Conservation (phyloP, 2,113 vertebrate species). For the Cepphus grylle region DNA sequence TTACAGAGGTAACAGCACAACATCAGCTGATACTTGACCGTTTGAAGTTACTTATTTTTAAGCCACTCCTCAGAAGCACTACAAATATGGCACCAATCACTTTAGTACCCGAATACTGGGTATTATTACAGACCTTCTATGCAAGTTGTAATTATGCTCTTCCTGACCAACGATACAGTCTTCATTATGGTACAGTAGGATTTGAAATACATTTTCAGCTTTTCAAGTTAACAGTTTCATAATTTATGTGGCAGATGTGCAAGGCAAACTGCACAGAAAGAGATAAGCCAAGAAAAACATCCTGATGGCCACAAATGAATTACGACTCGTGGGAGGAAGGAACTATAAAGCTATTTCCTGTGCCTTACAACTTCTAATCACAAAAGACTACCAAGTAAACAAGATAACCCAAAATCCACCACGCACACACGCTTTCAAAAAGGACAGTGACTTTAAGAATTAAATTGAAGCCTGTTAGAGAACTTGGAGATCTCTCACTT, state of each 20-base stretch:
- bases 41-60: background rate
- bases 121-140: background rate
- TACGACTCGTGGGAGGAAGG: conserved; percentile 70
- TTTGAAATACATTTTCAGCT: conserved; percentile 56
- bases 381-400: conserved; percentile 63
- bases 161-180: background rate
- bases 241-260: conserved; percentile 76
- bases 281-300: conserved; percentile 79
- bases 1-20: conserved; percentile 43
- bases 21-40: background rate
- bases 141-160: background rate
- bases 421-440: background rate
- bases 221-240: conserved; percentile 67
- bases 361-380: conserved; percentile 66
- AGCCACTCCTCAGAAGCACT: background rate
- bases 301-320: conserved; percentile 74
- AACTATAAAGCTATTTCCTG: conserved; percentile 75
- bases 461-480: background rate
- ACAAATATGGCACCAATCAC: background rate
- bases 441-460: conserved; percentile 8
- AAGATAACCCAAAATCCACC: conserved; percentile 52
- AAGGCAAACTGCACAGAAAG: conserved; percentile 71
- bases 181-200: background rate
- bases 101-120: background rate
- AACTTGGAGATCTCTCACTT: background rate